These are phyloP conservation scores for Terrapene triunguis DNA, from an alignment of 2,113 vertebrate genomes.

Conservation along the genomic window DNA sequence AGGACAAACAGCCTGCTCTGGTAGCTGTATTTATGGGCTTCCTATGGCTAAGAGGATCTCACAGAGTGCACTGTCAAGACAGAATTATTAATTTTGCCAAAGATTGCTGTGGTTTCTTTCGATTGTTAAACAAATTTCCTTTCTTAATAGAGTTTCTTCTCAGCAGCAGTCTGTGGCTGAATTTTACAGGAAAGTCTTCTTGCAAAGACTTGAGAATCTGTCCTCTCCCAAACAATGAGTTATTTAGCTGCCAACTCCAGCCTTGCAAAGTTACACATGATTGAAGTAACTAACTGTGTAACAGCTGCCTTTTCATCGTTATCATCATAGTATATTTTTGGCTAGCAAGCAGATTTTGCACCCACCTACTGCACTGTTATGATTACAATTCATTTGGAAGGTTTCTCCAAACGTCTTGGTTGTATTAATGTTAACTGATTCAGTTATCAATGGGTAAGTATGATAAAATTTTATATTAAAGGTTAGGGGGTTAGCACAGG, in stretches of 20 bases:
- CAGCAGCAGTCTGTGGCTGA: conserved; percentile 36
- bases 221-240: conserved; percentile 39
- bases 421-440: background rate
- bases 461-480: background rate
- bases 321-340: background rate
- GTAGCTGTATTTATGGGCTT: background rate
- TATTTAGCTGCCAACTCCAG: conserved; percentile 32
- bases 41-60: background rate
- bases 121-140: conserved; percentile 55
- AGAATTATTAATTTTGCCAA: background rate
- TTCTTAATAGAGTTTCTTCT: conserved; percentile 46
- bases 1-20: background rate
- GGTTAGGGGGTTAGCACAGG: background rate
- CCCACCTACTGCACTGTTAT: background rate
- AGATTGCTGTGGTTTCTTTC: background rate
- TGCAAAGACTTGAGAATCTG: conserved; percentile 40
- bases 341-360: background rate
- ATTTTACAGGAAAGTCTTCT: conserved; percentile 56
- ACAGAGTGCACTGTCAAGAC: background rate
- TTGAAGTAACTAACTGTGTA: background rate
- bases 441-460: background rate
- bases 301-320: background rate
- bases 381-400: background rate
- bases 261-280: background rate
- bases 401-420: background rate